phyloP scores from a whole-genome alignment of 2,888 invertebrate genomes.

The Latrodectus elegans region DNA sequence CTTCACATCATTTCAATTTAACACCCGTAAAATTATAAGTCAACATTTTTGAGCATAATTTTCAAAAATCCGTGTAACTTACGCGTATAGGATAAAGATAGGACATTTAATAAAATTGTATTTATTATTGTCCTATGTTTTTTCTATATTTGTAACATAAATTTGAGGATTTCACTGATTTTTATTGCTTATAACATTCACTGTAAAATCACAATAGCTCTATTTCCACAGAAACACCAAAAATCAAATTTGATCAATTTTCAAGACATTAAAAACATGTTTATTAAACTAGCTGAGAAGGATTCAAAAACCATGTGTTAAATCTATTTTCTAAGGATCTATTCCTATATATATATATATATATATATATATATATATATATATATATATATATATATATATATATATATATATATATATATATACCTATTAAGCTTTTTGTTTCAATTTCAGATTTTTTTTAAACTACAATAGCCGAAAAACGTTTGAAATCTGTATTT shows the following conservation, averaged over 20 bases:
- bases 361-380: constrained; percentile 10
- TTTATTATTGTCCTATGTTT: not conserved
- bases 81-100: not conserved
- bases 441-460: not conserved
- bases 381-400: not conserved
- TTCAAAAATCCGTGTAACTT: no score
- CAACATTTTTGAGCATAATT: no score
- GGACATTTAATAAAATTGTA: not conserved
- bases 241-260: not conserved
- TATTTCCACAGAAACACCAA: not conserved
- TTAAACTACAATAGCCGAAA: not conserved
- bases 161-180: not conserved
- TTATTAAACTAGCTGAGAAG: not conserved
- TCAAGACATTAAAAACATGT: not conserved
- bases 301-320: not conserved
- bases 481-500: not conserved
- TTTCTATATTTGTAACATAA: not conserved
- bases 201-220: not conserved
- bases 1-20: no score
- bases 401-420: not conserved
- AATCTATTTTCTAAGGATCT: no score
- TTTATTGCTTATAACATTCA: not conserved
- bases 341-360: constrained; percentile 10
- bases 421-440: not conserved
- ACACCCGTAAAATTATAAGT: no score